Conservation (phyloP, 2,888 invertebrate species). For the Tachina fera region DNA sequence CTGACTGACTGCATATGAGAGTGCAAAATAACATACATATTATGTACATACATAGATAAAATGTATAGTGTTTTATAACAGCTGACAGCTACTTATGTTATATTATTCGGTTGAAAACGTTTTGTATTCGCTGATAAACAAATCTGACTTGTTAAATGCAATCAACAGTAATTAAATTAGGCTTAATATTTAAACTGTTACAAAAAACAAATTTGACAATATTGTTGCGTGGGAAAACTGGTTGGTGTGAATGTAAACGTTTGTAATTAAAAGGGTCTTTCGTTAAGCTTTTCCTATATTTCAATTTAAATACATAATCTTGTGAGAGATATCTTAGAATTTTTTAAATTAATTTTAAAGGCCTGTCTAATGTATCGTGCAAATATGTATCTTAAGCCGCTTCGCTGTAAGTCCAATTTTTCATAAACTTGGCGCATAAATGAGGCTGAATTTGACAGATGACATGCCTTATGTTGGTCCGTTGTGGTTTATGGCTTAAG, state of each 20-base stretch:
- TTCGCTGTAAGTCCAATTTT: too few species aligned
- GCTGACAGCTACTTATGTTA: slow-evolving; percentile 30
- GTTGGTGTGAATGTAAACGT: not conserved
- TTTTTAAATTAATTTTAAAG: too few species aligned
- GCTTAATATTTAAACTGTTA: slow-evolving; percentile 32
- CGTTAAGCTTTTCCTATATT: too few species aligned
- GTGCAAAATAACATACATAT: slow-evolving; percentile 15
- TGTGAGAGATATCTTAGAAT: too few species aligned
- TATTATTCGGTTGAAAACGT: slow-evolving; percentile 26
- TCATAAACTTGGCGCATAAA: too few species aligned
- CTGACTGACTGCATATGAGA: slow-evolving; percentile 10
- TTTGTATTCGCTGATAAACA: slow-evolving; percentile 17
- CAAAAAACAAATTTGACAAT: slow-evolving; percentile 1
- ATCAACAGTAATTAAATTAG: slow-evolving; percentile 28
- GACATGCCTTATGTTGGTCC: too few species aligned
- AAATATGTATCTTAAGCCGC: too few species aligned
- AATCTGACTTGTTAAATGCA: slow-evolving; percentile 27
- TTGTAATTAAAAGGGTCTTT: not conserved
- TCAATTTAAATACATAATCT: too few species aligned
- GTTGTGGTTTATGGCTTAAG: too few species aligned
- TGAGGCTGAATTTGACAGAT: too few species aligned
- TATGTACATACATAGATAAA: not conserved
- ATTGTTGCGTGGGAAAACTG: slow-evolving; percentile 4
- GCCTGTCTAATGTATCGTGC: too few species aligned
- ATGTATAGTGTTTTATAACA: slow-evolving; percentile 15